Evolutionary conservation across 2,888 invertebrate species (phyloP).

Genomic region (Hydrotaea cyrtoneurina): DNA sequence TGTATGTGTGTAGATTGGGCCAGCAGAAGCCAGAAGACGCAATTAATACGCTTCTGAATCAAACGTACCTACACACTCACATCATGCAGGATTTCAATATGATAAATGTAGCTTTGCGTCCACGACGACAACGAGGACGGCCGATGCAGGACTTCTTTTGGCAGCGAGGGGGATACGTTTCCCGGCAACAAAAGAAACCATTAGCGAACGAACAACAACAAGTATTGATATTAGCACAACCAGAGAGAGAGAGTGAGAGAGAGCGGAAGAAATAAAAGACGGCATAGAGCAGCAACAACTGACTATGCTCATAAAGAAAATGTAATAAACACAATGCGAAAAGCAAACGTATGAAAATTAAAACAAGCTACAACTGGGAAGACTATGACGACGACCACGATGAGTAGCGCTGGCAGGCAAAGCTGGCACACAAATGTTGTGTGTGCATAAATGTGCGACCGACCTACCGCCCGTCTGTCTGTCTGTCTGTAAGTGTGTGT

Average conservation of each 20-base stretch:
- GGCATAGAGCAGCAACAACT: slow-evolving; percentile 39
- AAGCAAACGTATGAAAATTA: slow-evolving; percentile 25
- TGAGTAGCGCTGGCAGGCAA: slow-evolving; percentile 18
- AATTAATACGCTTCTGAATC: slow-evolving; percentile 20
- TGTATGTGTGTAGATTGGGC: neutral
- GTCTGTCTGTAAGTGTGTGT: neutral
- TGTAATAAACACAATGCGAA: slow-evolving; percentile 20
- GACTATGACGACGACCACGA: neutral
- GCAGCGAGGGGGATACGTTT: neutral
- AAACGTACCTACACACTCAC: slow-evolving; percentile 5
- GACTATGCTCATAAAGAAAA: slow-evolving; percentile 3
- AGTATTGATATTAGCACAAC: slow-evolving; percentile 32
- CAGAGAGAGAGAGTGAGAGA: neutral
- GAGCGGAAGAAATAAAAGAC: slow-evolving; percentile 9
- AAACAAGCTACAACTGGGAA: slow-evolving; percentile 20
- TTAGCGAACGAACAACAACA: slow-evolving; percentile 33
- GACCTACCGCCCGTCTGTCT: neutral
- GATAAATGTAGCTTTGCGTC: slow-evolving; percentile 20
- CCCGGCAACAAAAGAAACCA: slow-evolving; percentile 41
- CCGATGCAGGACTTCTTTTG: neutral
- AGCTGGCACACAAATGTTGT: slow-evolving; percentile 31
- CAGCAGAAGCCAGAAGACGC: neutral
- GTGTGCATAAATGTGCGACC: neutral
- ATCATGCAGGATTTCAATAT: slow-evolving; percentile 26
- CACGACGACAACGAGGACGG: neutral